Percentiles rank a stretch among this genome's conserved stretches.
phyloP scores from a whole-genome alignment of 2,797 vertebrate species.

The Corythornis leucogaster region DNA sequence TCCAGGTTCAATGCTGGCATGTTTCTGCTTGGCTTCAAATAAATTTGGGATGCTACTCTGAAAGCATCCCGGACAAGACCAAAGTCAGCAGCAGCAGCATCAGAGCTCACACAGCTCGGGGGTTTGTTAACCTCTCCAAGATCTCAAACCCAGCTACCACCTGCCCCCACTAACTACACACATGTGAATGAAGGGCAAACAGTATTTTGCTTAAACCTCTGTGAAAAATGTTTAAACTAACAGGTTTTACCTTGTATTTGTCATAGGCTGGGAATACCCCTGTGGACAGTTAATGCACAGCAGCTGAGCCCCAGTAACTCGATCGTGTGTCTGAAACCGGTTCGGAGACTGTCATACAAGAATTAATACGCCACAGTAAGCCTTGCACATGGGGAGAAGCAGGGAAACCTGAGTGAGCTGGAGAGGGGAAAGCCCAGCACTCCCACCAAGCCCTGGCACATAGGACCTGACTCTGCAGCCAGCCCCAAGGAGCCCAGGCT shows the following conservation, averaged over 20 bases:
- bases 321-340: background rate
- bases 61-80: background rate
- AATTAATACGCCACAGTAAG: background rate
- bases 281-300: background rate
- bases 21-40: background rate
- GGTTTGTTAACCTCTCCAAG: background rate
- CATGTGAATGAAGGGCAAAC: accelerated
- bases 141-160: background rate
- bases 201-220: background rate
- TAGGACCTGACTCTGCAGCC: accelerated
- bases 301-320: background rate
- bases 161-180: background rate
- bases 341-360: background rate
- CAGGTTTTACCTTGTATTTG: background rate
- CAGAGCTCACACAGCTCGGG: background rate
- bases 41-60: background rate
- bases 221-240: background rate
- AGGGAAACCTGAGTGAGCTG: background rate
- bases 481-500: accelerated
- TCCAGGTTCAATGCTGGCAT: background rate
- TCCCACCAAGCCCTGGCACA: background rate
- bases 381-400: background rate
- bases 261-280: background rate
- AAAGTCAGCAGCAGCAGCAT: background rate
- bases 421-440: background rate